Evolutionary conservation across 2,797 vertebrate genomes (phyloP), one percentile per base, ranked within the genome.

Genomic region (Galagoides demidoff): DNA sequence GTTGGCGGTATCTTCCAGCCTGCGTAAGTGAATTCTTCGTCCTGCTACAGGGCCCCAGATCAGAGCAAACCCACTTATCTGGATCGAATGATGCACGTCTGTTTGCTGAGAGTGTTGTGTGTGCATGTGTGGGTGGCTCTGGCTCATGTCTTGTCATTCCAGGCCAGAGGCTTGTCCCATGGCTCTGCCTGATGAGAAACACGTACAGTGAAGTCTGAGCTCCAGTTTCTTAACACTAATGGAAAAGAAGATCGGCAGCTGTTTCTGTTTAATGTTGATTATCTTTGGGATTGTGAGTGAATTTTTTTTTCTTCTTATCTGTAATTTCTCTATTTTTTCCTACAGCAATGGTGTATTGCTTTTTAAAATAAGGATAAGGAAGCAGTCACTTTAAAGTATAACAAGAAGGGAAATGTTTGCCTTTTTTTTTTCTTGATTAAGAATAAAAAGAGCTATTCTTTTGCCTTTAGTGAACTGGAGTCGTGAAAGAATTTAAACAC

Each of bases 241-340:
- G 87, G 13, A 29, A 64, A 52, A 79, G 68, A 91, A 16, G 34
- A 22, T 37, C 79, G 31, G 34, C 94, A 97, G 92, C 95, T 97
- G 95, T 96, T 97, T 96, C 94, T 96, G 78, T 71, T 97, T 93
- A 97, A 71, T 45, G 92, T 45, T 77, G 95, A 89, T 94, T 93
- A 94, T 96, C 95, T 95, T 85, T 79, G 93, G 89, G 91, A 85
- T 77, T 94, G 66, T 59, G 92, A 82, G 34, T 93, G 76, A 74
- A 90, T 57, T 49, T 70, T 70, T 63, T 93, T 92, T 90, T 49
- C 34, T 81, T 88, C 74, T 91, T 95, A 95, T 96, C 93, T 96
- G 29, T 73, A 90, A 86, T 83, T 90, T 89, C 59, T 83, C n/a
- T 92, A 94, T 89, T 92, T 85, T 55, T 63, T 39, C 74, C 70